Evolutionary conservation across 2,113 vertebrate species (phyloP), one percentile per base, ranked within the genome.

Genomic region (Euleptes europaea): DNA sequence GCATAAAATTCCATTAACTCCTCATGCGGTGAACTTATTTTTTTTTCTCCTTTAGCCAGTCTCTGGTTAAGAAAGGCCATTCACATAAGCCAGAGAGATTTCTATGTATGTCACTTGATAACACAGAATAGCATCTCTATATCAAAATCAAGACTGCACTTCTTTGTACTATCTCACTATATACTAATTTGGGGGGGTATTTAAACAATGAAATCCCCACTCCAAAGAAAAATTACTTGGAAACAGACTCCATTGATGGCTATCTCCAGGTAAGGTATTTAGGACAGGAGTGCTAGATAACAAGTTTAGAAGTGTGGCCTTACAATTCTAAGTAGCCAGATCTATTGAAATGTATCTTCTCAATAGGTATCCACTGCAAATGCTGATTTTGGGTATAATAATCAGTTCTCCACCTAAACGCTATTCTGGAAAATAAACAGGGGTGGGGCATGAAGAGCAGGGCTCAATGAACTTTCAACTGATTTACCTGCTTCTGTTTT

Each of bases 21-120:
- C 79, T 91, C 82, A 82, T 78, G 78, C 51, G 72, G 72, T 84
- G 85, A 84, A 90, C 88, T 83, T 80, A 79, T 92, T 90, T 86
- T 89, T 88, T 3, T 9, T 14, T 14, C 57, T 19, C 54, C 23
- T 88, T 83, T 67, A 90, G 69, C 13, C 33, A 44, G 79, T 70
- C 80, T 67, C 47, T 69, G 88, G 76, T 83, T 88, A 44, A 75
- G 63, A 72, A 8, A 88, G 73, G 82, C 72, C 40, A 49, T 14
- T 44, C 63, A 74, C 90, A 70, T 88, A 78, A 89, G 51, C 47
- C n/a, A 90, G 9, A 14, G 26, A 28, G 51, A 80, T 84, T 80
- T 77, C 67, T 60, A 73, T 35, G 69, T 38, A 90, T 40, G 63
- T 80, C 65, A 91, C 57, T 83, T 65, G 73, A 89, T 74, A 63